These are phyloP conservation scores for Clarias macrocephalus DNA, from an alignment of 2,113 vertebrate species.

Conservation along the genomic window DNA sequence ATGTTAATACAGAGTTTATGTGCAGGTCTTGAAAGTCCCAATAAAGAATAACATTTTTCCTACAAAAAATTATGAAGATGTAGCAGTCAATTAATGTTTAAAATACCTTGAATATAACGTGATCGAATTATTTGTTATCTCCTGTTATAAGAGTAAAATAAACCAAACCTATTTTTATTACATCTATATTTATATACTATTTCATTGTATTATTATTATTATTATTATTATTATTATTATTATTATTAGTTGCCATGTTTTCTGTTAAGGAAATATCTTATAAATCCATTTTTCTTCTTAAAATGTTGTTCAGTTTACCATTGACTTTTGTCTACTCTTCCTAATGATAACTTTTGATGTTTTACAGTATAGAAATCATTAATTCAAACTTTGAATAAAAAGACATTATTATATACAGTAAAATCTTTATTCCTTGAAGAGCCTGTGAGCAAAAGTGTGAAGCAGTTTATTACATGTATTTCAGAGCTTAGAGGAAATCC, in stretches of 20 bases:
- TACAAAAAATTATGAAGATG: too few relatives aligned
- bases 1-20: not conserved
- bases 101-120: too few relatives aligned
- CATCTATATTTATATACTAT: not conserved
- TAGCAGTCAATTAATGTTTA: too few relatives aligned
- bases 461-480: not conserved
- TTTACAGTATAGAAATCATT: not conserved
- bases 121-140: too few relatives aligned
- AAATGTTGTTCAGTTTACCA: not conserved
- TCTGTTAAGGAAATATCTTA: not conserved
- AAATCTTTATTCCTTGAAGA: not conserved
- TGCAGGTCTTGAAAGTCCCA: not conserved
- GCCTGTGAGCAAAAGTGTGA: not conserved
- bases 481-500: constrained; percentile 94
- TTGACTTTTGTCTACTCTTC: not conserved
- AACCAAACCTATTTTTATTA: not conserved
- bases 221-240: not conserved
- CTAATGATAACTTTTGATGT: not conserved
- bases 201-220: too few relatives aligned
- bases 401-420: not conserved
- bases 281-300: not conserved
- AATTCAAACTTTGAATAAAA: not conserved
- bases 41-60: not conserved
- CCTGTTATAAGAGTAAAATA: not conserved
- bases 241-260: not conserved